A percentile compares a stretch with the other conserved stretches of the same genome.
phyloP scores from a whole-genome alignment of 2,888 invertebrate species.

The Orthosia gracilis region DNA sequence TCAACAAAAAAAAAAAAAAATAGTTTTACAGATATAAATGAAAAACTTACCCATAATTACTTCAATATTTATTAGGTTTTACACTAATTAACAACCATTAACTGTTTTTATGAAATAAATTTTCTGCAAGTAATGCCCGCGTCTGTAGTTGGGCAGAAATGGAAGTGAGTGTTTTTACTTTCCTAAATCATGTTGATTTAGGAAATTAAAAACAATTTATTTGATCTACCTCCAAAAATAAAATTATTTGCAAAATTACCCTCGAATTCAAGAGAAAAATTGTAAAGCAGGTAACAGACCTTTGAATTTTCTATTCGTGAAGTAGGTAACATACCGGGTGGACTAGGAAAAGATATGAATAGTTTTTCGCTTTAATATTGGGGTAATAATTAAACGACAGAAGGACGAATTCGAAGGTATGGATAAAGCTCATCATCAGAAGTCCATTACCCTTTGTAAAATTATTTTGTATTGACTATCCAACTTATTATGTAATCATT shows the following conservation, averaged over 20 bases:
- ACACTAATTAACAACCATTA: not conserved
- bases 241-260: not conserved
- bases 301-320: not conserved
- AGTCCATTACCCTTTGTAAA: too few species aligned
- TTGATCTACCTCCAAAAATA: not conserved
- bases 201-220: not conserved
- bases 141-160: not conserved
- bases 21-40: not conserved
- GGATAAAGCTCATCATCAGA: too few species aligned
- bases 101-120: not conserved
- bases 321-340: too few species aligned
- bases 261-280: not conserved
- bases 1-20: not conserved
- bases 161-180: too few species aligned
- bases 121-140: not conserved
- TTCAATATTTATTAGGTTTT: not conserved
- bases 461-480: not conserved
- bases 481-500: too few species aligned
- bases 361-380: too few species aligned
- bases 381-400: too few species aligned
- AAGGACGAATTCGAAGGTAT: too few species aligned
- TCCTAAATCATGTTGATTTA: too few species aligned
- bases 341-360: too few species aligned
- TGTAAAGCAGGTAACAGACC: slow-evolving; percentile 7
- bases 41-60: slow-evolving; percentile 5